Evolutionary conservation across 2,797 vertebrate genomes (phyloP).

Genomic region (Nyctalus aviator): DNA sequence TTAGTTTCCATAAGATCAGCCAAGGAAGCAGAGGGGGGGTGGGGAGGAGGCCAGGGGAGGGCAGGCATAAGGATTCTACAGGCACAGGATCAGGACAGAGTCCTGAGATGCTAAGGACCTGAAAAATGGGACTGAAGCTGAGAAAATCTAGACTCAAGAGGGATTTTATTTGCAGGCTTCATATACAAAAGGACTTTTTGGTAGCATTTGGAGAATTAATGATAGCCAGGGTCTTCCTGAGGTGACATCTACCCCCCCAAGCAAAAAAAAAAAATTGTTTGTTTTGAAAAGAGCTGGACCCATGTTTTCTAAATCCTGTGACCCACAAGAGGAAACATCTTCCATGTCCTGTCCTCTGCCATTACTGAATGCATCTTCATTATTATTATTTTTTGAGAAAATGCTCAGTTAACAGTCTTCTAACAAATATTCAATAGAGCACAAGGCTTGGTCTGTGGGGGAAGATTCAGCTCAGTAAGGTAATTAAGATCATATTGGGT

Average conservation of each 20-base stretch:
- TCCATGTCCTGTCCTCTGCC: not conserved
- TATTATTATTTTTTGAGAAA: not conserved
- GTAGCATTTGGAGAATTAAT: not conserved
- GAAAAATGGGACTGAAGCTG: not conserved
- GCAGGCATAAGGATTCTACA: not conserved
- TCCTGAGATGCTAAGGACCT: not conserved
- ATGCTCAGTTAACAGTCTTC: not conserved
- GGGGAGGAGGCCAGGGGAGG: no score
- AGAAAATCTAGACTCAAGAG: not conserved
- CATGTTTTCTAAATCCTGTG: not conserved
- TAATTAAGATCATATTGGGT: not conserved
- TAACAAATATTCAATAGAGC: not conserved
- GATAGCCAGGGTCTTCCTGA: not conserved
- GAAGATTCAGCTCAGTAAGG: not conserved
- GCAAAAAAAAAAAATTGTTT: no score
- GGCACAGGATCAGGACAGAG: not conserved
- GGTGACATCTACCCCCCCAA: not conserved
- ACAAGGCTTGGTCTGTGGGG: not conserved
- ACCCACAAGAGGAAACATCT: not conserved
- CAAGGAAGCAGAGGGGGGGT: not conserved
- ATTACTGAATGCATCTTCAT: not conserved
- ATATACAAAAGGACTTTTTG: not conserved
- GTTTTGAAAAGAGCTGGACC: constrained; percentile 4
- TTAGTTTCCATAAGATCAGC: not conserved
- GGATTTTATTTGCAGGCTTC: not conserved